Conservation (phyloP, 64 coral and sea anemone species). For the Montipora cactus region DNA sequence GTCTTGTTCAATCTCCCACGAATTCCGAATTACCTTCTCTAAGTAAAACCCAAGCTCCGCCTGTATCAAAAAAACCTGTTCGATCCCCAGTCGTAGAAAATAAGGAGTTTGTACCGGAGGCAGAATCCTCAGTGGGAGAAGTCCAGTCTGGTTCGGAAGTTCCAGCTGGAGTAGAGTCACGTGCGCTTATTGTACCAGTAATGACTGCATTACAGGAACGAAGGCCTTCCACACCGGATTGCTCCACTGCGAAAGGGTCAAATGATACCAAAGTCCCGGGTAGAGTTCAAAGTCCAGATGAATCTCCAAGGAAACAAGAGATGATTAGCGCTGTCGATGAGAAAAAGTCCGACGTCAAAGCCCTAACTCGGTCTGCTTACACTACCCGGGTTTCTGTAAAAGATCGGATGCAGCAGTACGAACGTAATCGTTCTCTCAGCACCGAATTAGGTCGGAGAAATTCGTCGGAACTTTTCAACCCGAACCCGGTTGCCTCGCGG, state of each 20-base stretch:
- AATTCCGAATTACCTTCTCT: neutral
- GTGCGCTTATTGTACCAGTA: slow-evolving; percentile 35
- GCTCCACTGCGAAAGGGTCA: neutral
- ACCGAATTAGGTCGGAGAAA: slow-evolving; percentile 47
- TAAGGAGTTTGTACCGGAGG: neutral
- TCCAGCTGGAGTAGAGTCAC: neutral
- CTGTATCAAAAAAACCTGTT: slow-evolving; percentile 1
- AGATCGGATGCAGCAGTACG: slow-evolving; percentile 68
- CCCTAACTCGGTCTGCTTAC: slow-evolving; percentile 1
- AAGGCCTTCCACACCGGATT: slow-evolving; percentile 26
- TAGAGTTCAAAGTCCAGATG: slow-evolving; percentile 27
- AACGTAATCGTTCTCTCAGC: slow-evolving; percentile 36
- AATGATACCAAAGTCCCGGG: neutral
- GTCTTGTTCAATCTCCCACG: slow-evolving; percentile 5
- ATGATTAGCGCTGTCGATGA: neutral
- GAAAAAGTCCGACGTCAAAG: slow-evolving; percentile 9
- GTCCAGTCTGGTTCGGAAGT: neutral
- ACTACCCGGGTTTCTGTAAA: slow-evolving; percentile 54
- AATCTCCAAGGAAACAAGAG: neutral
- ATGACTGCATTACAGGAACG: slow-evolving; percentile 45
- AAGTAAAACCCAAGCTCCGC: neutral
- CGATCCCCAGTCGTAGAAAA: neutral
- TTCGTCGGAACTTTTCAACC: slow-evolving; percentile 11
- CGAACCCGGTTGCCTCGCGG: slow-evolving; percentile 36
- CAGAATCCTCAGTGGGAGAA: neutral